Conservation (phyloP, 2,888 invertebrate species). For the Candidula unifasciata region DNA sequence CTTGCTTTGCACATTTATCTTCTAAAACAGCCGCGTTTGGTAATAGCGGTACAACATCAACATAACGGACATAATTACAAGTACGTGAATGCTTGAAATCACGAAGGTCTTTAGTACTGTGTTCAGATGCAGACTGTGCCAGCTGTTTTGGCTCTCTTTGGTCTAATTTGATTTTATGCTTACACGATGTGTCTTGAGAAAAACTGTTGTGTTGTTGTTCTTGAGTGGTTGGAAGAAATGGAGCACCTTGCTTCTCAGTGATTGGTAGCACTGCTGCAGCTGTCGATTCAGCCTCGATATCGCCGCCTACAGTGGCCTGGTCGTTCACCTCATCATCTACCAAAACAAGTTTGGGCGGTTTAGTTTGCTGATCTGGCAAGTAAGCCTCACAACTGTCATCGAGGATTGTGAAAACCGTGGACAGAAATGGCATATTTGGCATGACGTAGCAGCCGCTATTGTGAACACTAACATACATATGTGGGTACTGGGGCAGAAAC, state of each 20-base stretch:
- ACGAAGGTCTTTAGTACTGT: background rate
- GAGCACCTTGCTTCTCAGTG: background rate
- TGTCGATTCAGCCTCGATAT: background rate
- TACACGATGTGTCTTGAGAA: background rate
- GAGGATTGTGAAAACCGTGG: conserved; percentile 5
- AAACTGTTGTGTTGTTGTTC: background rate
- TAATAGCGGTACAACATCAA: background rate
- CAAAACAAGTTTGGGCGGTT: background rate
- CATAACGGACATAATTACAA: background rate
- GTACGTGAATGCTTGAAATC: background rate
- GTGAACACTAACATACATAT: conserved; percentile 7
- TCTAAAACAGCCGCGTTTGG: background rate
- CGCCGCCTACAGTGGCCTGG: background rate
- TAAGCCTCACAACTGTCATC: background rate
- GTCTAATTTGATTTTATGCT: background rate
- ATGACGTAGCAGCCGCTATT: background rate
- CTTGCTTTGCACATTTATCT: background rate
- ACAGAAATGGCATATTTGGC: conserved; percentile 7
- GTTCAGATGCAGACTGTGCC: background rate
- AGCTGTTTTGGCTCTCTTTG: too few relatives aligned
- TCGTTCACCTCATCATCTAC: background rate
- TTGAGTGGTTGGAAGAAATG: too few relatives aligned
- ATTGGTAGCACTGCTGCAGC: too few relatives aligned
- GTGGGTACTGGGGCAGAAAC: background rate
- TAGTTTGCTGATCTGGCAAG: background rate